Conservation (phyloP, 2,797 vertebrate genomes). For the Liasis olivaceus region DNA sequence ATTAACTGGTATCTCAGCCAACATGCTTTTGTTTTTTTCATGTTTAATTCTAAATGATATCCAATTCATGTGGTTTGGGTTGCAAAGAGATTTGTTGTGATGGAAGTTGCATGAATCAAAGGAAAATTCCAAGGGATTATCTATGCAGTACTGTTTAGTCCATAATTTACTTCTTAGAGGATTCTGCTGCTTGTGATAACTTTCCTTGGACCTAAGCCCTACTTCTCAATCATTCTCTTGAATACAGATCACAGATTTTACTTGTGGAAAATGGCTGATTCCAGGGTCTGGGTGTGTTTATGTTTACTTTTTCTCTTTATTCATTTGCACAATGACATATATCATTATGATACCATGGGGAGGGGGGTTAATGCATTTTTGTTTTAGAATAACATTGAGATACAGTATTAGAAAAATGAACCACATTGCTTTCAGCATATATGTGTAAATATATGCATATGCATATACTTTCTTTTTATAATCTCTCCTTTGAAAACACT, state of each 20-base stretch:
- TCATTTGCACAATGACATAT: not conserved
- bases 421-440: conserved; percentile 15
- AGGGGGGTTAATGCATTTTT: not conserved
- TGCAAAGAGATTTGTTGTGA: conserved; percentile 13
- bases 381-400: conserved; percentile 24
- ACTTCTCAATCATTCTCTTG: conserved; percentile 32
- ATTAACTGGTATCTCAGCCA: conserved; percentile 18
- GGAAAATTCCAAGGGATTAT: conserved; percentile 34
- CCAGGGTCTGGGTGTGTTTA: not conserved
- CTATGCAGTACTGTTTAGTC: conserved; percentile 16
- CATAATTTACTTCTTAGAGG: conserved; percentile 18
- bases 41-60: conserved; percentile 26
- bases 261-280: conserved; percentile 24
- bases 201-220: conserved; percentile 30
- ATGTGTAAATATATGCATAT: not conserved
- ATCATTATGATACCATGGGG: conserved; percentile 29
- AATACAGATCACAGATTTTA: conserved; percentile 41
- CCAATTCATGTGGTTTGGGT: conserved; percentile 7
- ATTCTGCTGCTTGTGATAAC: conserved; percentile 15
- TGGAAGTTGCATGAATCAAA: conserved; percentile 23
- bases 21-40: conserved; percentile 19
- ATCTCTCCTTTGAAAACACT: not conserved
- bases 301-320: not conserved
- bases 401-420: conserved; percentile 1
- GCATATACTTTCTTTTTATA: not conserved